Evolutionary conservation across 1,140 invertebrate species (phyloP), one percentile per base, ranked within the genome.

Genomic region (Heliconius eleuchia): DNA sequence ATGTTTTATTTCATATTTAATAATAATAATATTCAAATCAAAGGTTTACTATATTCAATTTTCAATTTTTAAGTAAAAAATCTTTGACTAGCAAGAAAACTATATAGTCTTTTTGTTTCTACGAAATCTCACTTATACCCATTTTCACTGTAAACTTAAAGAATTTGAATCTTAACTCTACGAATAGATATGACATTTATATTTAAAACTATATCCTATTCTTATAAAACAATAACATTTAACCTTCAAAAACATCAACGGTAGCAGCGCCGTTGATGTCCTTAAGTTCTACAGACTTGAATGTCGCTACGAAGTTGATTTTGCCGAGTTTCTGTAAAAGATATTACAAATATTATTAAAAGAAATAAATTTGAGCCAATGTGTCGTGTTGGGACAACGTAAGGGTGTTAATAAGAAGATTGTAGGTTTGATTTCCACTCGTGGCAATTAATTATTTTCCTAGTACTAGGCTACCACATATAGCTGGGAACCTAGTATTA

Each of bases 181-280:
- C 50, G 13, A 71, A 42, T 80, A 66, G 46, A 73, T 73, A 76
- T 66, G 23, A 27, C 11, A 2, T 66, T 4, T 66, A 66, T 66
- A 57, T 66, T 66, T 13, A 66, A 34, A 8, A 71, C 7, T 27
- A n/a, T 39, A n/a, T 39, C 34, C n/a, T 71, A 52, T 27, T 11
- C 27, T 66, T 52, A 46, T 71, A 55, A 55, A 34, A 13, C 13
- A 82, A 74, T 82, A 71, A 1, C 18, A 57, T 89, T 85, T 11
- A 92, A 78, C 84, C 91, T 73, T 93, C 91, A 23, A 88, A 89
- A 0, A 95, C 92, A 73, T 95, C 94, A 3, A 84, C 84, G 8
- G 78, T 90, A 3, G 95, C 95, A 0, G 96, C 95, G 70, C 96
- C 97, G 19, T 95, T 96, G 76, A 97, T 96, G 78, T 97, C 96